Evolutionary conservation across 2,888 invertebrate species (phyloP).

Genomic region (Oscheius sp.): DNA sequence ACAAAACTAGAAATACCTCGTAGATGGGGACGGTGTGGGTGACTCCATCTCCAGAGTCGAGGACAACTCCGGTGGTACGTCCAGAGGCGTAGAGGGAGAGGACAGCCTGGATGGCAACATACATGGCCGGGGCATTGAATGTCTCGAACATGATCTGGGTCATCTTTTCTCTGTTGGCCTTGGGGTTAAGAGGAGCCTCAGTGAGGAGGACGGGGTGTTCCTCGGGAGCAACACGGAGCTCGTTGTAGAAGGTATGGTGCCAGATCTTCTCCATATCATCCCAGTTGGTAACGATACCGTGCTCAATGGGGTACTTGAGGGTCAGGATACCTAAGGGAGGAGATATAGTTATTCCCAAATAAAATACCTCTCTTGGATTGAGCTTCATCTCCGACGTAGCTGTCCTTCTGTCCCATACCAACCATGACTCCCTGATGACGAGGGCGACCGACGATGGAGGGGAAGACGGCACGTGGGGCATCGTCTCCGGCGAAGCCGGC

Average conservation of each 20-base stretch:
- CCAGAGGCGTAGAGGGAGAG: constrained; percentile 87
- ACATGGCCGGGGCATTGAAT: constrained; percentile 79
- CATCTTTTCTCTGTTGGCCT: constrained; percentile 95
- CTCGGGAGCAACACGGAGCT: constrained; percentile 92
- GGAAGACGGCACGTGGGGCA: constrained; percentile 84
- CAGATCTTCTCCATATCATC: constrained; percentile 99
- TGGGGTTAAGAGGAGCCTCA: constrained; percentile 91
- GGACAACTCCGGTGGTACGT: constrained; percentile 74
- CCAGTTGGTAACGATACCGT: constrained; percentile 97
- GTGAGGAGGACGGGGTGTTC: constrained; percentile 91
- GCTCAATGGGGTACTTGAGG: constrained; percentile 93
- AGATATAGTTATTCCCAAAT: neutral
- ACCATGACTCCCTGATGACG: constrained; percentile 77
- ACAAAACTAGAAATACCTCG: no score
- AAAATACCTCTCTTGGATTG: constrained; percentile 75
- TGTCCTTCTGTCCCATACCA: constrained; percentile 73
- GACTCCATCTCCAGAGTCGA: constrained; percentile 91
- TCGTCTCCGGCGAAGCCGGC: constrained; percentile 82
- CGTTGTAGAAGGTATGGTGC: constrained; percentile 99
- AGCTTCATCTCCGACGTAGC: constrained; percentile 73
- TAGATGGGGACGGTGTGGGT: constrained; percentile 83
- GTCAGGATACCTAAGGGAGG: constrained; percentile 81
- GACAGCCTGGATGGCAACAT: constrained; percentile 89
- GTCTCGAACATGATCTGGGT: constrained; percentile 91
- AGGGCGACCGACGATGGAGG: constrained; percentile 79